Evolutionary conservation across 2,113 vertebrate genomes (phyloP).

Genomic region (Protobothrops mucrosquamatus): DNA sequence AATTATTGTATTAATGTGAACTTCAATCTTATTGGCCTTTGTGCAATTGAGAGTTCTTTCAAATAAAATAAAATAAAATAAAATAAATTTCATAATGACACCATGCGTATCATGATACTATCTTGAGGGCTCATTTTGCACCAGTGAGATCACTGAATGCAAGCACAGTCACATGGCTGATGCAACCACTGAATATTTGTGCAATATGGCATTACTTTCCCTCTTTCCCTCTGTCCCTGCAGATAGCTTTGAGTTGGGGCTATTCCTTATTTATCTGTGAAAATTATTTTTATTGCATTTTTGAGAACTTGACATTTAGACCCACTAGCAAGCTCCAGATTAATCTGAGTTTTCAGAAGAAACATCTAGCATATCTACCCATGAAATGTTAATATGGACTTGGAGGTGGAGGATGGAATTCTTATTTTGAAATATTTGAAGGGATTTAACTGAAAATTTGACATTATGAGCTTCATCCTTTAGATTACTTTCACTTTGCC

Average conservation of each 20-base stretch:
- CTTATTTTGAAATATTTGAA: not conserved
- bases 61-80: not conserved
- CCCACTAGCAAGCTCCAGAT: not conserved
- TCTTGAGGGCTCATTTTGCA: not conserved
- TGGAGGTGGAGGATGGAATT: not conserved
- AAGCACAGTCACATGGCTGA: not conserved
- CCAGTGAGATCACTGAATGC: not conserved
- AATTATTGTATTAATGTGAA: constrained; percentile 4
- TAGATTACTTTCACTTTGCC: not conserved
- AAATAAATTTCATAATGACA: not conserved
- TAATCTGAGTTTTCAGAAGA: too few species aligned
- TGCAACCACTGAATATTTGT: not conserved
- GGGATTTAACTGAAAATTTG: not conserved
- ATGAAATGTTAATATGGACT: not conserved
- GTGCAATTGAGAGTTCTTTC: not conserved
- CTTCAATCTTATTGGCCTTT: not conserved
- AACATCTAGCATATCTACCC: not conserved
- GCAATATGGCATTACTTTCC: not conserved
- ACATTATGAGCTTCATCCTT: not conserved
- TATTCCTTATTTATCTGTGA: not conserved
- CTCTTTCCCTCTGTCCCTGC: not conserved
- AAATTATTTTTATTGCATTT: not conserved
- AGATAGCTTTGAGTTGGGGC: not conserved
- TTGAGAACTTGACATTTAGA: not conserved
- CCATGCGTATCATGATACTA: not conserved